Evolutionary conservation across 2,113 vertebrate genomes (phyloP).

Genomic region (Picathartes gymnocephalus): DNA sequence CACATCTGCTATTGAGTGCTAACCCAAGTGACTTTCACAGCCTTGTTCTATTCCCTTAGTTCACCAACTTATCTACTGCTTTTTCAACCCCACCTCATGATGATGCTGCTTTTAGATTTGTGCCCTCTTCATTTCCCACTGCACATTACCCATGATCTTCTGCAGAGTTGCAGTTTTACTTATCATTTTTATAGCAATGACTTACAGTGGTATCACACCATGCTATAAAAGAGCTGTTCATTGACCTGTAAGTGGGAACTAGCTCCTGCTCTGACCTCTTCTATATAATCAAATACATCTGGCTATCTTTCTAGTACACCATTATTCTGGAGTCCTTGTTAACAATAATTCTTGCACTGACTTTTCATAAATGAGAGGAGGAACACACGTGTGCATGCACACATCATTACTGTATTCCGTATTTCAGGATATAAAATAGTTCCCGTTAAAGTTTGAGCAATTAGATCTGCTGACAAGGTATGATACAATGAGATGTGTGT

Average conservation of each 20-base stretch:
- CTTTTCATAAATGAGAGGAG: background rate
- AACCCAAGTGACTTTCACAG: background rate
- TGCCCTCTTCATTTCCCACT: background rate
- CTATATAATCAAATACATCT: background rate
- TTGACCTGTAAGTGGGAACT: background rate
- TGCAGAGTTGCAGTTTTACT: background rate
- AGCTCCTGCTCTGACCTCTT: background rate
- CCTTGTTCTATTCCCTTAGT: background rate
- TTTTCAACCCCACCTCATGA: background rate
- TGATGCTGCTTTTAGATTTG: background rate
- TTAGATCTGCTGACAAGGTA: background rate
- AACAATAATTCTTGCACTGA: background rate
- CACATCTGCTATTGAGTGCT: background rate
- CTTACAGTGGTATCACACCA: background rate
- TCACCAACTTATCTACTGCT: background rate
- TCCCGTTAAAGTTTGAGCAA: background rate
- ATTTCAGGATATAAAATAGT: background rate
- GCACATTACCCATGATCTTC: background rate
- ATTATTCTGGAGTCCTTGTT: background rate
- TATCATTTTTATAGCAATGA: background rate
- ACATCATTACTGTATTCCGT: background rate
- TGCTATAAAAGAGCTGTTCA: slow-evolving; percentile 3
- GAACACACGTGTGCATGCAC: rapidly evolving
- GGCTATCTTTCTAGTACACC: background rate
- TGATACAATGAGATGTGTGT: background rate